Conservation (phyloP, 2,797 vertebrate genomes). For the Sebastes matsubarae region DNA sequence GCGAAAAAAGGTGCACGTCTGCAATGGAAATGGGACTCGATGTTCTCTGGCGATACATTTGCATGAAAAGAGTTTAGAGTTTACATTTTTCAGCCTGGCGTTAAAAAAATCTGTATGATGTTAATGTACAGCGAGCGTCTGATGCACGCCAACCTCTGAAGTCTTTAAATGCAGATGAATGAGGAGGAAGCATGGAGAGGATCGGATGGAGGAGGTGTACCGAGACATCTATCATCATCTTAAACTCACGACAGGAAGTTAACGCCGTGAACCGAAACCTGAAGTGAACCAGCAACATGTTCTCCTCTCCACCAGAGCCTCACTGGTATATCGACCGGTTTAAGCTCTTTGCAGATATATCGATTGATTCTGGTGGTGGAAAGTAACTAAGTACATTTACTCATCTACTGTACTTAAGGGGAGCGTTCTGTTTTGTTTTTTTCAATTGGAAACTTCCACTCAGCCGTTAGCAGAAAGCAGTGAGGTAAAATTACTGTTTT, state of each 20-base stretch:
- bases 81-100: slow-evolving; percentile 9
- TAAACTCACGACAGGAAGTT: background rate
- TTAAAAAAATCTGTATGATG: background rate
- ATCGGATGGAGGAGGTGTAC: background rate
- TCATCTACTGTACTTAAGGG: too few relatives aligned
- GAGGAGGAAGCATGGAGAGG: background rate
- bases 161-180: background rate
- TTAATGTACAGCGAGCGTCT: background rate
- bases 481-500: background rate
- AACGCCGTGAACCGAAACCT: background rate
- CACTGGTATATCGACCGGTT: background rate
- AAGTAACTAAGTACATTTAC: too few relatives aligned
- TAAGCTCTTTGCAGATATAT: too few relatives aligned
- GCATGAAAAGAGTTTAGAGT: slow-evolving; percentile 37
- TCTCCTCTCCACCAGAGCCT: background rate
- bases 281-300: background rate
- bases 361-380: too few relatives aligned
- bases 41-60: slow-evolving; percentile 31
- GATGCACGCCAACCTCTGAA: background rate
- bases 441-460: too few relatives aligned
- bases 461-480: too few relatives aligned
- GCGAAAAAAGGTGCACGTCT: slow-evolving; percentile 39
- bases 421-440: too few relatives aligned
- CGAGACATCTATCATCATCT: background rate
- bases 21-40: slow-evolving; percentile 34